Evolutionary conservation across 2,888 invertebrate genomes (phyloP), one percentile per base, ranked within the genome.

Genomic region (Ceramica pisi): DNA sequence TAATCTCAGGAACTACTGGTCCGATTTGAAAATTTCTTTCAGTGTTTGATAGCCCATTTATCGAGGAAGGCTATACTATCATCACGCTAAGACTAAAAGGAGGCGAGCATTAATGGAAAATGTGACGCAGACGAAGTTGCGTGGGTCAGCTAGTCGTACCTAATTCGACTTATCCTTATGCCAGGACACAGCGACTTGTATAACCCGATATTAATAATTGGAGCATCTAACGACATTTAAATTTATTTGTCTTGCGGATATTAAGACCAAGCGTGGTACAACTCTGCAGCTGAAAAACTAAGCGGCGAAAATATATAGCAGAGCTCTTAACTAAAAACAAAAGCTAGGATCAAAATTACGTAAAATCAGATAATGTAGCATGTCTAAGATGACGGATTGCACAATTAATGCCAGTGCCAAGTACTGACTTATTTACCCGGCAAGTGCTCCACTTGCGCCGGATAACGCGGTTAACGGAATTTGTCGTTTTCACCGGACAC

Each of bases 401-500:
- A 79, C 78, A 81, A 83, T 81, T 62, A 73, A 75, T 65, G 56
- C 46, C 38, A 59, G 46, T 61, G 62, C 66, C 73, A 62, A 71
- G 61, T 69, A 78, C 85, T 83, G 78, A 83, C 78, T 86, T 86
- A 84, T 85, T 84, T 77, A 84, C 77, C 76, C 72, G 72, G 66
- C 72, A 48, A 55, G 71, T 74, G 86, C 82, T 86, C 88, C 71
- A 88, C 85, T 86, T 84, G 80, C 77, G 70, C 65, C 84, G 80
- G 84, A 82, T 80, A 80, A 71, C 65, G 46, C 71, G 60, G 80
- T 46, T 91, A 91, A 91, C 91, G 91, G 91, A 89, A 88, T 88
- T 87, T 74, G 85, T 83, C 87, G 88, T 89, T 91, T 91, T 90
- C 91, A 87, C 89, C 86, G 83, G 81, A 78, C 81, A 81, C 81